phyloP scores from a whole-genome alignment of 1,140 invertebrate species.

The Sarcophaga bullata region DNA sequence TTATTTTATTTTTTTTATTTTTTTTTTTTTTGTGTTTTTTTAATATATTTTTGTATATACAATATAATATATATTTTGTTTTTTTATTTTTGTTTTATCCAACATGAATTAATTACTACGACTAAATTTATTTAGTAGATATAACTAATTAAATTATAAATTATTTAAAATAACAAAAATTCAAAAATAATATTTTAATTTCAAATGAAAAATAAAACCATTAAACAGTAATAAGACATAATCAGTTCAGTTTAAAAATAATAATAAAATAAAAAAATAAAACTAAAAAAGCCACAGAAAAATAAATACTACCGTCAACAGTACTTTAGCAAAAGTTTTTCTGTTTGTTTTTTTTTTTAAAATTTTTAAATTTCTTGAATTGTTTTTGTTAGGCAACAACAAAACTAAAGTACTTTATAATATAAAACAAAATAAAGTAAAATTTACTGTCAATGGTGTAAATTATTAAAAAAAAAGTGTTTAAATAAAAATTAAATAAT shows the following conservation, averaged over 20 bases:
- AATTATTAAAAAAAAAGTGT: neutral
- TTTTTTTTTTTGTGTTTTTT: constrained; percentile 2
- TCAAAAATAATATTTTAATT: constrained; percentile 15
- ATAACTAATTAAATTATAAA: constrained; percentile 10
- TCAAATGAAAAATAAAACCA: neutral
- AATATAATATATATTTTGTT: neutral
- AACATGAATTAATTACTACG: constrained; percentile 21
- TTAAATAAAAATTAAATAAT: neutral
- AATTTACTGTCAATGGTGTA: neutral
- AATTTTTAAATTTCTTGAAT: neutral
- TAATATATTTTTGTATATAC: neutral
- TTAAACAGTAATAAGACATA: constrained; percentile 2
- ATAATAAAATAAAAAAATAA: neutral
- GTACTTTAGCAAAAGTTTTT: neutral
- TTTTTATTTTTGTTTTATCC: constrained; percentile 4
- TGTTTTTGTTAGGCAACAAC: neutral
- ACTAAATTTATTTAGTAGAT: constrained; percentile 25
- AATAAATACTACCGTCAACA: neutral
- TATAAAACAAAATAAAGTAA: neutral
- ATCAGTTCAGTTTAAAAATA: constrained; percentile 9
- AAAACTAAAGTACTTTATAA: constrained; percentile 1
- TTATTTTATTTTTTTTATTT: neutral
- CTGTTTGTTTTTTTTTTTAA: too few species aligned
- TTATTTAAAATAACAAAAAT: constrained; percentile 6
- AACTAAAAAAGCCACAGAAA: neutral